These are phyloP conservation scores for Aurelia coerulea DNA, from an alignment of 30 jellyfish, hydroid and myxozoan species.

Conservation along the genomic window DNA sequence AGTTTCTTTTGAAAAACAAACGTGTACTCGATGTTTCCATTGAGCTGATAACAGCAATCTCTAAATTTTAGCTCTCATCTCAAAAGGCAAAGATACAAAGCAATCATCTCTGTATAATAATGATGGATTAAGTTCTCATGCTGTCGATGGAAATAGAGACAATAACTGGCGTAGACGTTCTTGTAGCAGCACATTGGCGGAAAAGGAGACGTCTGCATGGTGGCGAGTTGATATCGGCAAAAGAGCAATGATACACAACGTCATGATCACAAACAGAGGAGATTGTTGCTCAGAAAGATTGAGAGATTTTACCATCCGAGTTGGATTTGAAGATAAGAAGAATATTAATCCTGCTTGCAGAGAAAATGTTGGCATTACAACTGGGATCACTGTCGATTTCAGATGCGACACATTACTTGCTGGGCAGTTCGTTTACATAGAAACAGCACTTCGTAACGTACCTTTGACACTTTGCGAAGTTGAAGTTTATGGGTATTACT, in stretches of 20 bases:
- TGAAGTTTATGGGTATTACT: background rate
- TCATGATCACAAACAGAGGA: background rate
- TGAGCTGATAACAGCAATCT: too few relatives aligned
- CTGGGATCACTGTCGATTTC: background rate
- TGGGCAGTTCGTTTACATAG: background rate
- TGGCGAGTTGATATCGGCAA: background rate
- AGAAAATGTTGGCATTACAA: background rate
- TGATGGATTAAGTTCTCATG: background rate
- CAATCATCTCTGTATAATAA: too few relatives aligned
- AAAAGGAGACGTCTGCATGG: background rate
- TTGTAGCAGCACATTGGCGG: background rate
- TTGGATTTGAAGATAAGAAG: background rate
- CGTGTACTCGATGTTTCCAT: too few relatives aligned
- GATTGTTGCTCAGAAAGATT: slow-evolving; percentile 6
- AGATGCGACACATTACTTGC: background rate
- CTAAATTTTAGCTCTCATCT: too few relatives aligned
- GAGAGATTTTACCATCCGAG: slow-evolving; percentile 7
- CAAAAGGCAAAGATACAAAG: too few relatives aligned
- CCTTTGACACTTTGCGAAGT: background rate
- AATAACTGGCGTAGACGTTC: background rate
- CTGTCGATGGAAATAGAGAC: background rate
- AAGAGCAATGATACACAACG: background rate
- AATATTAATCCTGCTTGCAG: background rate
- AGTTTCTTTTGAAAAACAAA: too few relatives aligned
- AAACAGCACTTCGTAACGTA: background rate